A percentile compares a stretch with the other conserved stretches of the same genome.
These are phyloP conservation scores for Aplidium turbinatum DNA, from an alignment of 23 tunicate species.

Conservation along the genomic window DNA sequence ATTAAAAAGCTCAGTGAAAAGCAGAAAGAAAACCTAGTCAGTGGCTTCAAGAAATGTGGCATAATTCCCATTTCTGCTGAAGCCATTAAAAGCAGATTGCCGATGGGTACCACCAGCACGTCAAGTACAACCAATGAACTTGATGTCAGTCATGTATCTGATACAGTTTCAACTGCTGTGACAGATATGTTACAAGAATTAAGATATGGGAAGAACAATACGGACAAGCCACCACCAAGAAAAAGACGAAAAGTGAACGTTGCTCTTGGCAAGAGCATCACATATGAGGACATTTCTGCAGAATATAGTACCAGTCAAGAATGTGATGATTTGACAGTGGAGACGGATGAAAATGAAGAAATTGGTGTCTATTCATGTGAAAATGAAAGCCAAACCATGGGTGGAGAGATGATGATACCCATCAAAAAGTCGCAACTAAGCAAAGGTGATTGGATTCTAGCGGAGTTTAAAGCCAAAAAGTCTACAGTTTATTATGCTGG, in stretches of 20 bases:
- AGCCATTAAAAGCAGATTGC: constrained; percentile 13
- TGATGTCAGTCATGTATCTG: background rate
- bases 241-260: background rate
- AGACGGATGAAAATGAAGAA: background rate
- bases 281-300: background rate
- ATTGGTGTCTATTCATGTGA: background rate
- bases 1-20: background rate
- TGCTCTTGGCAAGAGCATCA: background rate
- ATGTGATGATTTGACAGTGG: background rate
- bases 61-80: constrained; percentile 12
- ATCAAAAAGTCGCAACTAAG: background rate
- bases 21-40: background rate
- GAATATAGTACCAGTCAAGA: background rate
- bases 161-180: background rate
- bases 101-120: background rate
- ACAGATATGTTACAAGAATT: background rate
- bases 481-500: constrained; percentile 1
- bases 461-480: background rate
- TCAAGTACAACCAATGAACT: background rate
- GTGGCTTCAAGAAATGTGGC: constrained; percentile 19
- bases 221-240: background rate
- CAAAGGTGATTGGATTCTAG: background rate
- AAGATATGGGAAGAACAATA: background rate
- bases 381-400: background rate
- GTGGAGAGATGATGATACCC: background rate